phyloP scores from a whole-genome alignment of 2,797 vertebrate genomes.

The Phrynocephalus vlangalii region DNA sequence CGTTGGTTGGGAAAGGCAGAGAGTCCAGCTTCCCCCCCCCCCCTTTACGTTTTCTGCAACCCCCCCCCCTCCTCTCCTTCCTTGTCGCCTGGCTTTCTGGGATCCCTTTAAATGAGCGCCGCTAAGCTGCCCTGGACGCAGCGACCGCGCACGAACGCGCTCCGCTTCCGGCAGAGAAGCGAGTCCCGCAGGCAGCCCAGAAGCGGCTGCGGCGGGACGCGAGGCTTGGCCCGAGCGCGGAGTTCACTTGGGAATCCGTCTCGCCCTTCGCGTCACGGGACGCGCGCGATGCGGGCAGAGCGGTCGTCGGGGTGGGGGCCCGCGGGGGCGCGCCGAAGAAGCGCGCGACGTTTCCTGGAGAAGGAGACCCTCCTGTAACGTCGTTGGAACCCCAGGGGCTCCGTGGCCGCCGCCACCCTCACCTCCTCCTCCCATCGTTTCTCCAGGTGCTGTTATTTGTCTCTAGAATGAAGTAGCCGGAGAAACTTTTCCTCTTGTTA shows the following conservation, averaged over 20 bases:
- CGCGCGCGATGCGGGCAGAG: neutral
- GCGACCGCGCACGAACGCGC: too few species aligned
- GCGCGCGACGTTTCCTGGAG: neutral
- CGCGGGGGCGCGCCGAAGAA: neutral
- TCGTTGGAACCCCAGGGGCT: neutral
- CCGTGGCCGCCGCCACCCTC: too few species aligned
- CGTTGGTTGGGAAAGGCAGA: constrained; percentile 66
- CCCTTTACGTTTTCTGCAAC: neutral
- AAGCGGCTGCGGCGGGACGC: neutral
- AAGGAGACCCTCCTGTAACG: neutral
- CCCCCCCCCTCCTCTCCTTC: constrained; percentile 31
- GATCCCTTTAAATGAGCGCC: neutral
- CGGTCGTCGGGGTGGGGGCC: neutral
- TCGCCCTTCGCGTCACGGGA: constrained; percentile 6
- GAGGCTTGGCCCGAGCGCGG: neutral
- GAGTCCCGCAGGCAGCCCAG: neutral
- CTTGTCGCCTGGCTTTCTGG: neutral
- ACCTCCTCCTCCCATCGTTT: too few species aligned
- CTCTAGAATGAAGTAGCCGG: neutral
- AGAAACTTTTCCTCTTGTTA: constrained; percentile 3
- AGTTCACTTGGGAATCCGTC: neutral
- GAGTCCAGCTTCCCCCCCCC: constrained; percentile 44
- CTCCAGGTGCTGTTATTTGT: too few species aligned
- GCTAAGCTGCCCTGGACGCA: neutral
- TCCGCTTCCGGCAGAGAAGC: neutral